Percentiles rank a stretch among this genome's conserved stretches.
phyloP scores from a whole-genome alignment of 1,140 invertebrate genomes.

The Danaus plexippus region DNA sequence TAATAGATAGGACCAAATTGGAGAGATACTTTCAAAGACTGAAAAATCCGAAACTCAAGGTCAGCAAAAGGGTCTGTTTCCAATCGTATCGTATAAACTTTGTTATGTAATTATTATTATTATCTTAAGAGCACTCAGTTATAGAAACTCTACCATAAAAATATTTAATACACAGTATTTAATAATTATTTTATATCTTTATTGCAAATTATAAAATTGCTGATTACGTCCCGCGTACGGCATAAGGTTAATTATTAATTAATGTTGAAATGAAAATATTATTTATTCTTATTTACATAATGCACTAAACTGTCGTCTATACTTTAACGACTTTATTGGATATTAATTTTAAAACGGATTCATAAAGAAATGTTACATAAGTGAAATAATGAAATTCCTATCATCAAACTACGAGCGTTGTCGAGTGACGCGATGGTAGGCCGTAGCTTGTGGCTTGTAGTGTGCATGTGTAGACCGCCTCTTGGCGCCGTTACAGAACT shows the following conservation, averaged over 20 bases:
- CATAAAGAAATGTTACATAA: too few species aligned
- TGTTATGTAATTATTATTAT: constrained; percentile 32
- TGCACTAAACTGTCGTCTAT: too few species aligned
- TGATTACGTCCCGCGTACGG: too few species aligned
- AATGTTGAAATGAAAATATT: too few species aligned
- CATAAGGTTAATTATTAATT: too few species aligned
- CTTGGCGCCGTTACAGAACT: constrained; percentile 28
- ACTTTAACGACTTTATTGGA: too few species aligned
- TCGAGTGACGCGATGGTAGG: not conserved
- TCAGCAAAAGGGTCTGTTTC: constrained; percentile 73
- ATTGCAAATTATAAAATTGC: too few species aligned
- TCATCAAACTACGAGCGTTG: constrained; percentile 2
- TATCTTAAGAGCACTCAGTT: constrained; percentile 16
- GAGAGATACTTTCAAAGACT: constrained; percentile 95
- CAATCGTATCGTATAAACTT: constrained; percentile 42
- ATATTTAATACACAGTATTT: too few species aligned
- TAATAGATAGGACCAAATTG: constrained; percentile 95
- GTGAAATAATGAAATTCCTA: not conserved
- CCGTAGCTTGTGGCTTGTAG: constrained; percentile 1
- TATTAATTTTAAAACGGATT: too few species aligned
- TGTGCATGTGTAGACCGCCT: constrained; percentile 1
- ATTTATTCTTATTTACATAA: too few species aligned
- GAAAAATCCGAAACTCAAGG: constrained; percentile 88
- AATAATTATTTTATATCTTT: too few species aligned
- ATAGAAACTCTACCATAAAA: too few species aligned